Evolutionary conservation across 1,140 invertebrate species (phyloP).

Genomic region (Tetragnatha versicolor): DNA sequence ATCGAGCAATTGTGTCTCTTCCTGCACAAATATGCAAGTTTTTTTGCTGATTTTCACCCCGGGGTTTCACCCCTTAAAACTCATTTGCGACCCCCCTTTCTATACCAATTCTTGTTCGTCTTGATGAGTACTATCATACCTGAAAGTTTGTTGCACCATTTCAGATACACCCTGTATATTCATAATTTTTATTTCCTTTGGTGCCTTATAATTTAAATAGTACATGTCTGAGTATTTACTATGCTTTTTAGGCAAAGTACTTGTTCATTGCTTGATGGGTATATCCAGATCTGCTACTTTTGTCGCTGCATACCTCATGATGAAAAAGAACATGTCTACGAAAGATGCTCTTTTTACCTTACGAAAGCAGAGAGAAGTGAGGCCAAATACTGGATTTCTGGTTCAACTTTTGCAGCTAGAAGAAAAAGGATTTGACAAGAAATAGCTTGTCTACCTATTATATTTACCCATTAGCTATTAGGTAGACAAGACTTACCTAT

Average conservation of each 20-base stretch:
- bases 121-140: too few species aligned
- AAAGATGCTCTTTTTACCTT: constrained; percentile 73
- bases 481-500: too few species aligned
- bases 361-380: constrained; percentile 59
- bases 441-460: neutral
- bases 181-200: too few species aligned
- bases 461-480: too few species aligned
- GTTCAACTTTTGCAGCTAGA: constrained; percentile 77
- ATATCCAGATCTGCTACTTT: constrained; percentile 84
- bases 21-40: too few species aligned
- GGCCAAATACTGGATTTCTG: constrained; percentile 82
- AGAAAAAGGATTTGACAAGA: constrained; percentile 59
- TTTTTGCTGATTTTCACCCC: too few species aligned
- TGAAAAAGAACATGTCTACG: constrained; percentile 78
- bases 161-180: too few species aligned
- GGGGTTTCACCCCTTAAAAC: too few species aligned
- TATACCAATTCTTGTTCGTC: too few species aligned
- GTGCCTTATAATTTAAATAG: neutral
- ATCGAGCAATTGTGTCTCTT: too few species aligned
- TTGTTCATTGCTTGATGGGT: constrained; percentile 74
- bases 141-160: too few species aligned
- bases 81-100: too few species aligned
- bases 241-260: constrained; percentile 54
- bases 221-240: neutral
- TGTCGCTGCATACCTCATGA: constrained; percentile 85